A percentile compares a stretch with the other conserved stretches of the same genome.
Evolutionary conservation across 2,797 vertebrate species (phyloP).

Genomic region (Neosilurus hyrtlii): DNA sequence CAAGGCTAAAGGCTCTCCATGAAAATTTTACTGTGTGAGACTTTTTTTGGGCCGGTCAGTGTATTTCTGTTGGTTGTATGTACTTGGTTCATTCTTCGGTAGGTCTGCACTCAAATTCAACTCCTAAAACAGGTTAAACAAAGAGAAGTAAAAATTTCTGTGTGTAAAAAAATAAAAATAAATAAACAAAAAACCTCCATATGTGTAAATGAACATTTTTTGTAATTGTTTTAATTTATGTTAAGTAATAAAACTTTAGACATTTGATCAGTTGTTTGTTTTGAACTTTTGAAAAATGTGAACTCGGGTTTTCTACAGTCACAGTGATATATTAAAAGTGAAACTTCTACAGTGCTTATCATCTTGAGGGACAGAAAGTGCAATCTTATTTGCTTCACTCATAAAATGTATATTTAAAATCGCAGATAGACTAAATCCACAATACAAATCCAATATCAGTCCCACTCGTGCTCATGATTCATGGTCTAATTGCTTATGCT

Average conservation of each 20-base stretch:
- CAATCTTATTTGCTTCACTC: no score
- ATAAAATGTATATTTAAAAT: no score
- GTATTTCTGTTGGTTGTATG: neutral
- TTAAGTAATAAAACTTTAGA: slow-evolving; percentile 13
- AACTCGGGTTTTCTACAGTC: no score
- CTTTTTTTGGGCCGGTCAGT: no score
- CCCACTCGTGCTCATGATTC: neutral
- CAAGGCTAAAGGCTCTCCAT: no score
- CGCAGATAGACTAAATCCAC: no score
- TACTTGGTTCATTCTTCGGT: neutral
- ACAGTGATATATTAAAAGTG: no score
- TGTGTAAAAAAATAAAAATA: neutral
- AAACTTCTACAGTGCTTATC: no score
- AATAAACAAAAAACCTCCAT: no score
- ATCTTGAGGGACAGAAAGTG: no score
- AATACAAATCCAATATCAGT: no score
- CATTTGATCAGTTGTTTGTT: neutral
- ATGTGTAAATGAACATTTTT: slow-evolving; percentile 22
- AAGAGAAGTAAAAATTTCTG: neutral
- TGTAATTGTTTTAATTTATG: slow-evolving; percentile 35
- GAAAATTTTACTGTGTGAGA: no score
- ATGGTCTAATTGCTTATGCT: neutral
- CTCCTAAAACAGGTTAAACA: neutral
- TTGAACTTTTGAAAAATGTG: neutral
- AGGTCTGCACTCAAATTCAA: neutral